These are phyloP conservation scores for Erpobdella octoculata DNA, from an alignment of 2,888 invertebrate species.

Conservation along the genomic window DNA sequence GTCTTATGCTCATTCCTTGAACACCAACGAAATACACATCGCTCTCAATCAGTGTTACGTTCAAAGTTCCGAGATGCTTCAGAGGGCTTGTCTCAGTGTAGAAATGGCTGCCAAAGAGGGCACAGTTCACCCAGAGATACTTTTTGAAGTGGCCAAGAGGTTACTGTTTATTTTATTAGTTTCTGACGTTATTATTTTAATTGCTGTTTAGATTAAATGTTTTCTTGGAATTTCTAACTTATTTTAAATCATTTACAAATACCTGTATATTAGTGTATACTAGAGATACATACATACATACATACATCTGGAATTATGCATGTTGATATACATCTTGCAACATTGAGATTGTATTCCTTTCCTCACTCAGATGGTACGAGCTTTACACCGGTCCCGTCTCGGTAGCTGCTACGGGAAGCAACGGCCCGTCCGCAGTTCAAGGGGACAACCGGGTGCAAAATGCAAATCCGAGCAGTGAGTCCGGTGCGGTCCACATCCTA, in stretches of 20 bases:
- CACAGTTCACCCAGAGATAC: slow-evolving; percentile 82
- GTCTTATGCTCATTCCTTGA: slow-evolving; percentile 88
- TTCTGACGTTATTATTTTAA: no score
- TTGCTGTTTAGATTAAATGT: neutral
- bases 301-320: no score
- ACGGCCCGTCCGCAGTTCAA: neutral
- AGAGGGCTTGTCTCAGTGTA: slow-evolving; percentile 82
- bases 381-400: slow-evolving; percentile 59
- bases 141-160: slow-evolving; percentile 89
- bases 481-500: neutral
- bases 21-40: slow-evolving; percentile 89
- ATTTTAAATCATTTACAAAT: no score
- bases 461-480: slow-evolving; percentile 52
- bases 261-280: no score
- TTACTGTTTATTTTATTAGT: neutral
- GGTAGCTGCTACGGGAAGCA: neutral
- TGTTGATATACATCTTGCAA: no score
- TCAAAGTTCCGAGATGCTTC: slow-evolving; percentile 88
- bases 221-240: no score
- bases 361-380: slow-evolving; percentile 78
- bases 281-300: no score
- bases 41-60: slow-evolving; percentile 85
- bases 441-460: slow-evolving; percentile 41
- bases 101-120: slow-evolving; percentile 86
- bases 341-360: no score